Conservation (phyloP, 2,113 vertebrate species). For the Piliocolobus tephrosceles region DNA sequence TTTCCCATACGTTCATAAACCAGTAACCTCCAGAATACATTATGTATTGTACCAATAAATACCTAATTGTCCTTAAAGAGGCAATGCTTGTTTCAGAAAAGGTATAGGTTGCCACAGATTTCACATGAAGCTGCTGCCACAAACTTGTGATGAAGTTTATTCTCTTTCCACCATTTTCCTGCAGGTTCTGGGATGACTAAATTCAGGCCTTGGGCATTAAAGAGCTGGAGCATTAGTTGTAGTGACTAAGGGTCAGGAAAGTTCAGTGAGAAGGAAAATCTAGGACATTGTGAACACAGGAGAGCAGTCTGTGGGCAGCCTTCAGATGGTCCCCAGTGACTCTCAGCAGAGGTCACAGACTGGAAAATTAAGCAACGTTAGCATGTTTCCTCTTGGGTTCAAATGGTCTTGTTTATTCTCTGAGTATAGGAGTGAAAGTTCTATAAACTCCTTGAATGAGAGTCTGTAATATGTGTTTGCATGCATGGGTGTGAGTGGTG, state of each 20-base stretch:
- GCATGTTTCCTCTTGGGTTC: background rate
- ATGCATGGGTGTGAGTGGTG: background rate
- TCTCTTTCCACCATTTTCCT: background rate
- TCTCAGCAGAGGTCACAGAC: background rate
- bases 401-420: background rate
- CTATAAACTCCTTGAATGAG: background rate
- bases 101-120: constrained; percentile 38
- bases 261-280: background rate
- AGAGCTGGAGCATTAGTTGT: background rate
- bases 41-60: constrained; percentile 75
- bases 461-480: background rate
- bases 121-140: background rate
- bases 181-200: background rate
- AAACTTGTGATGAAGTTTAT: background rate
- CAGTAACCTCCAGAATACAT: constrained; percentile 82
- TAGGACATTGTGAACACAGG: background rate
- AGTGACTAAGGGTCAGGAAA: background rate
- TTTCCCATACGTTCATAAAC: constrained; percentile 81
- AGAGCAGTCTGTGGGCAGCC: background rate
- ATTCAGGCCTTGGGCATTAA: background rate
- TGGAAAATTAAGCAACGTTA: background rate
- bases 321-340: background rate
- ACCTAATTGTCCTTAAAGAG: constrained; percentile 83
- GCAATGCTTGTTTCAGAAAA: constrained; percentile 75
- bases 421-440: background rate